Evolutionary conservation across 92 coral and sea anemone genomes (phyloP).

Genomic region (Epizoanthus stellaris): DNA sequence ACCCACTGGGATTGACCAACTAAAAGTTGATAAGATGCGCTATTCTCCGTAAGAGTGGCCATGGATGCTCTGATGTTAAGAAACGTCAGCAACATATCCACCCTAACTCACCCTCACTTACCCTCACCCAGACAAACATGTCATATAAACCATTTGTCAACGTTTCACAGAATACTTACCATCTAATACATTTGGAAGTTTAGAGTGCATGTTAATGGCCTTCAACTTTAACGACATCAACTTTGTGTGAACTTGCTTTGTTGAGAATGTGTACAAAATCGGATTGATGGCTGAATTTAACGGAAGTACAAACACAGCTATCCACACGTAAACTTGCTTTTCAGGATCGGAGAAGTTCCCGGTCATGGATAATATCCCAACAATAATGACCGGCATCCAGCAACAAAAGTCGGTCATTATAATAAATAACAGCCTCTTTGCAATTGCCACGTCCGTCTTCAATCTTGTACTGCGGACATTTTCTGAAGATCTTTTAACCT

Average conservation of each 20-base stretch:
- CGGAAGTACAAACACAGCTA: constrained; percentile 81
- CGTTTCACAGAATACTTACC: too few relatives aligned
- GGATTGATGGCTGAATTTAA: constrained; percentile 78
- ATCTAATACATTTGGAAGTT: too few relatives aligned
- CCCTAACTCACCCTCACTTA: too few relatives aligned
- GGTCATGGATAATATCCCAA: constrained; percentile 61
- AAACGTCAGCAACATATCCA: too few relatives aligned
- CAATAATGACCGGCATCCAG: constrained; percentile 74
- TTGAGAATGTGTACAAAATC: constrained; percentile 76
- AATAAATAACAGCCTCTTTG: constrained; percentile 64
- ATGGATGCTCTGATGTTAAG: too few relatives aligned
- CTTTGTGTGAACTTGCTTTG: constrained; percentile 46
- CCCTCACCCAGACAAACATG: too few relatives aligned
- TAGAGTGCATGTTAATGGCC: too few relatives aligned
- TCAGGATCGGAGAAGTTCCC: constrained; percentile 65
- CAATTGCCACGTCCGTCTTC: constrained; percentile 55
- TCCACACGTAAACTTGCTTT: constrained; percentile 68
- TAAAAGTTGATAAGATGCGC: too few relatives aligned
- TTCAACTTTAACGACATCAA: background rate
- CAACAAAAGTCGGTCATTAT: constrained; percentile 65
- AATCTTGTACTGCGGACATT: background rate
- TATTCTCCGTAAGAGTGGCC: too few relatives aligned
- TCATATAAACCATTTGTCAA: too few relatives aligned
- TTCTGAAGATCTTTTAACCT: background rate
- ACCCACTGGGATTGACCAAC: too few relatives aligned